Conservation (phyloP, 1,140 invertebrate species). For the Cydia splendana region DNA sequence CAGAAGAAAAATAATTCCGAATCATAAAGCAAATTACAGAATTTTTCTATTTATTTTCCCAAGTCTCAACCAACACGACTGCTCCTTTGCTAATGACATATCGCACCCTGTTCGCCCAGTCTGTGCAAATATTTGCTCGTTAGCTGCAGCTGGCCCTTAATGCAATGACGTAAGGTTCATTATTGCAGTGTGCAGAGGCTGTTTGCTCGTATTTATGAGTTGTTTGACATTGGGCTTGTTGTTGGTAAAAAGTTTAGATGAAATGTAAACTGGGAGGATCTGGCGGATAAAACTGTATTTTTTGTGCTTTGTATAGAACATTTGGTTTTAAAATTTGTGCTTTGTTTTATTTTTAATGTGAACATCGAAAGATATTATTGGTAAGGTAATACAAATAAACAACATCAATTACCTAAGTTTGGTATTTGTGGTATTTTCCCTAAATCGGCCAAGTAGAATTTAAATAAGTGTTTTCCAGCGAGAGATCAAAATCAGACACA, state of each 20-base stretch:
- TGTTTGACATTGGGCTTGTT: slow-evolving; percentile 34
- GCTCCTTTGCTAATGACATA: slow-evolving; percentile 38
- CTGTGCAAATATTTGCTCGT: slow-evolving; percentile 4
- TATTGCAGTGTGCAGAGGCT: slow-evolving; percentile 24
- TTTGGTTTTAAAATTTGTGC: no score
- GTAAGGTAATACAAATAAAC: no score
- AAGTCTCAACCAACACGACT: background rate
- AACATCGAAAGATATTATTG: no score
- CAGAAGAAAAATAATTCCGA: background rate
- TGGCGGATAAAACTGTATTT: slow-evolving; percentile 35
- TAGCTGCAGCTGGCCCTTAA: slow-evolving; percentile 7
- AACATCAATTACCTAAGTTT: no score
- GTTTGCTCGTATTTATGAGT: slow-evolving; percentile 20
- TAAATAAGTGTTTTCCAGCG: no score
- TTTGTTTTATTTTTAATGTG: no score
- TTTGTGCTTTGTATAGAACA: no score
- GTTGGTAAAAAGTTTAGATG: slow-evolving; percentile 7
- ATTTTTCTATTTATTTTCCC: background rate
- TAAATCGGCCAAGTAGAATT: no score
- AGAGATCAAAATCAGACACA: no score
- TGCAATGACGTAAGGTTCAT: slow-evolving; percentile 34
- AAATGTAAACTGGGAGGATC: slow-evolving; percentile 22
- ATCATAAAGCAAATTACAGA: background rate
- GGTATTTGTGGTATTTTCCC: no score
- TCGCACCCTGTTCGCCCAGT: slow-evolving; percentile 37